phyloP scores from a whole-genome alignment of 2,113 vertebrate genomes.

The Hippocampus barbouri region DNA sequence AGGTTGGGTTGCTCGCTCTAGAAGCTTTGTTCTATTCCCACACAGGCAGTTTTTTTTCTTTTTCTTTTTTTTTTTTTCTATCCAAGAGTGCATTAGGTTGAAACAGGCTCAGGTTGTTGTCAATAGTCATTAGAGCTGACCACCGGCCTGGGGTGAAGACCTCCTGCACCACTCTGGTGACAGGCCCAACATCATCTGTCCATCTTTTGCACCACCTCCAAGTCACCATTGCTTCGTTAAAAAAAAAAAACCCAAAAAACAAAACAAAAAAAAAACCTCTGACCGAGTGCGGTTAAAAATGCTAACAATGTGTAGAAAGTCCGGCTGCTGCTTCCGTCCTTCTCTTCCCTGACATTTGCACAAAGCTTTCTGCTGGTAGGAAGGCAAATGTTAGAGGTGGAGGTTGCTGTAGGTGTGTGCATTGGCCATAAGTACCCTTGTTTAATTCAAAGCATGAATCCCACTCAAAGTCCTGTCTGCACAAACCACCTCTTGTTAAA shows the following conservation, averaged over 20 bases:
- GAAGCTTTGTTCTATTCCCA: slow-evolving; percentile 45
- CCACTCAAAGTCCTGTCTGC: slow-evolving; percentile 6
- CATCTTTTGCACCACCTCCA: slow-evolving; percentile 30
- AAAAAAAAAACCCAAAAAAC: background rate
- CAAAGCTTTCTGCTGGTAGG: slow-evolving; percentile 6
- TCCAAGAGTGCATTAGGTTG: slow-evolving; percentile 66
- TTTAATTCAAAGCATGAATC: slow-evolving; percentile 11
- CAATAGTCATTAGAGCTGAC: slow-evolving; percentile 67
- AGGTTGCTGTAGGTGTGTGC: slow-evolving; percentile 3
- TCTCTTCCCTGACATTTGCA: slow-evolving; percentile 16
- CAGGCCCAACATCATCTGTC: slow-evolving; percentile 44
- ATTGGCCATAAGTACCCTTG: slow-evolving; percentile 4
- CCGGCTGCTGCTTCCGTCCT: background rate
- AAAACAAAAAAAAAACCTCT: background rate
- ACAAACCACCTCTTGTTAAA: slow-evolving; percentile 6
- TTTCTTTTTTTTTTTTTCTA: slow-evolving; percentile 36
- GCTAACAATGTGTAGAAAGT: slow-evolving; percentile 8
- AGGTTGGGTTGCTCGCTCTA: slow-evolving; percentile 27
- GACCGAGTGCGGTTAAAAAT: slow-evolving; percentile 11
- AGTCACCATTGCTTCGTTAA: slow-evolving; percentile 15
- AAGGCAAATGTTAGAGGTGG: slow-evolving; percentile 4
- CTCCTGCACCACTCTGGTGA: slow-evolving; percentile 46
- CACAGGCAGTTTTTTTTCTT: slow-evolving; percentile 47
- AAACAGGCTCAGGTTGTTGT: slow-evolving; percentile 70
- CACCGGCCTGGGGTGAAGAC: slow-evolving; percentile 54